Base-by-base conservation (phyloP, 2,888 invertebrate genomes). In the Pseudanteris insignis region DNA sequence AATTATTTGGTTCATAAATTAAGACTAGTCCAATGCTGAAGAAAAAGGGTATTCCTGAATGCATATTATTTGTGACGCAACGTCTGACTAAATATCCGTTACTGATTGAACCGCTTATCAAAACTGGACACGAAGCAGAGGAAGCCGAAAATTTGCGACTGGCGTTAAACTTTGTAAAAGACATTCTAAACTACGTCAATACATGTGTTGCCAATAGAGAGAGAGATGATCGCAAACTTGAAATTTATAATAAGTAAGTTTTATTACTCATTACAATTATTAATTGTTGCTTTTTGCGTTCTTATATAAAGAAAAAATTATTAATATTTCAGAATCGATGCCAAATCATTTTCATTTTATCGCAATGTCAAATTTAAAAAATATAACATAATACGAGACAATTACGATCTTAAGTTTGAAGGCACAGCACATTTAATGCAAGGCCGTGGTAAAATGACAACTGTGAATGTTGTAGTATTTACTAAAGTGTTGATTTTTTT, bases 21-120 rank as follows among this genome's bases (percentile, higher is more conserved):
- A n/a, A 82, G 77, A 86, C 88, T 48, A 93, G 94, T 81, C 92
- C 92, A 3, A 80, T 95, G 70, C 85, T 96, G 54, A 91, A 95
- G 82, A 93, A 95, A 79, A 94, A 95, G 83, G 96, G 96, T 58
- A 93, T 97, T 41, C 95, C 96, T 0, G 96, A 96, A 80, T 96
- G 96, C 78, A 92, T 97, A 69, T 80, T 96, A 53, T 92, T 96
- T 80, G 96, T 97, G 8, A 96, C 96, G 0, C 96, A 96, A 80
- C 85, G 97, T 66, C 84, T 96, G 30, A 96, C 96, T 8, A 97
- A 97, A 76, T 97, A 97, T 81, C 96, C 96, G 0, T 81, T 96
- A 14, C 83, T 97, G 2, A 87, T 97, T 62, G 96, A 97, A 74
- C 93, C 95, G 1, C 81, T 97, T 30, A 86, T 96, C 48, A 97